Conservation (phyloP, 2,888 invertebrate species). For the Nematopogon swammerdamellus region DNA sequence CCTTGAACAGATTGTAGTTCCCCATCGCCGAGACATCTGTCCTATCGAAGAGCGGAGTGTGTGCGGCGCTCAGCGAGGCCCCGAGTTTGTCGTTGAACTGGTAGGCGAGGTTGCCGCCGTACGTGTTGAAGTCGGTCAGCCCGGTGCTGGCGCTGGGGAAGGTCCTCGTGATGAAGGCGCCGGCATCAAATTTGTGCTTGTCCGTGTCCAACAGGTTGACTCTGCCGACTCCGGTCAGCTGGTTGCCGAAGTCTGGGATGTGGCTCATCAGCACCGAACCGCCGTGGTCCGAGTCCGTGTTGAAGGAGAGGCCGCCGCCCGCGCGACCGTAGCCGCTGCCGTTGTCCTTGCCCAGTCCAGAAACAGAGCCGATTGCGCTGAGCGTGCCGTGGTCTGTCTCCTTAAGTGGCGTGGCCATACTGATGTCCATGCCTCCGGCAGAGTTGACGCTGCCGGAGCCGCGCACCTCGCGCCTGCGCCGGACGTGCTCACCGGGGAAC, state of each 20-base stretch:
- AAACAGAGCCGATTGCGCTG: no score
- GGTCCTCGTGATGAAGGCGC: conserved; percentile 25
- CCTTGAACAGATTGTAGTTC: conserved; percentile 22
- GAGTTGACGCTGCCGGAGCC: not conserved
- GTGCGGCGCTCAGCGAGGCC: conserved; percentile 18
- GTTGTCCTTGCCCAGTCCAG: not conserved
- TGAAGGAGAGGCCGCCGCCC: not conserved
- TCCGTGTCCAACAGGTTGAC: conserved; percentile 20
- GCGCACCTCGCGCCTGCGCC: not conserved
- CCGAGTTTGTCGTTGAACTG: conserved; percentile 19
- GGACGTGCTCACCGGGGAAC: not conserved
- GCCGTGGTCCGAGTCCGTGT: conserved; percentile 18
- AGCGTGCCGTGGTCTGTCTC: no score
- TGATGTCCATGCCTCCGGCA: no score
- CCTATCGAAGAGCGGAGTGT: conserved; percentile 19
- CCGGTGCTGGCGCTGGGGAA: conserved; percentile 20
- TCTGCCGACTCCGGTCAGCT: conserved; percentile 21
- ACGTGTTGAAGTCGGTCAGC: conserved; percentile 27
- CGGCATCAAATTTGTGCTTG: conserved; percentile 23
- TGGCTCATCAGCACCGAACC: conserved; percentile 18
- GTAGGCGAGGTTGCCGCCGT: conserved; percentile 16
- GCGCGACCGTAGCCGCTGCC: not conserved
- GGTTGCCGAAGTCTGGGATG: conserved; percentile 19
- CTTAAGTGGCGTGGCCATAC: no score
- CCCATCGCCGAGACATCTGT: conserved; percentile 23